Evolutionary conservation across 2,113 vertebrate species (phyloP), one percentile per base, ranked within the genome.

Genomic region (Centropus unirufus): DNA sequence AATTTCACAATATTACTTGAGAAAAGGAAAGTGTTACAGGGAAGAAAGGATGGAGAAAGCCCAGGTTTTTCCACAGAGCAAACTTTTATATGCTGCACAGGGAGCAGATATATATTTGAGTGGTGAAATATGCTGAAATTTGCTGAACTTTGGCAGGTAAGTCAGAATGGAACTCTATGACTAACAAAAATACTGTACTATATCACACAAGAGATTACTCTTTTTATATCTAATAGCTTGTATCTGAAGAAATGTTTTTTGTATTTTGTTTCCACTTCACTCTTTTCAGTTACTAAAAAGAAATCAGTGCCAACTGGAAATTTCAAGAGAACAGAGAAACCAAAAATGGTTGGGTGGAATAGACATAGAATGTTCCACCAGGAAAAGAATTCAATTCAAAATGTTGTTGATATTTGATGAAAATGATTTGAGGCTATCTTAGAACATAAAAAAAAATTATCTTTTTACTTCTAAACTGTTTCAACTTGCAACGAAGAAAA

Each of bases 111-210:
- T 12, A 21, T n/a, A 47, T 64, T 57, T 44, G 66, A 57, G 62
- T 42, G 52, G 49, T 90, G 84, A 62, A 96, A 83, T 1, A 11
- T 77, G 64, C 72, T 87, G 80, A 61, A 91, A 83, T 51, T 30
- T 75, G 51, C 85, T 64, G 29, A 58, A 14, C 73, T 82, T 72
- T 96, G 92, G 79, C 95, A 93, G 88, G 92, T 97, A 44, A 84
- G 36, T 10, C 52, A 6, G 70, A 93, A 82, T 81, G 83, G 80
- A 94, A 87, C 66, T 88, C 18, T 74, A 78, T 46, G 61, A 73
- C 83, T 87, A 90, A 83, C 83, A 90, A 96, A 91, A 39, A 8
- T 29, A 68, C 17, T 8, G 2, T 4, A 62, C 57, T 92, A 61
- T 29, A 88, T 64, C 76, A 93, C 57, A 3, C 23, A 86, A 83